Conservation (phyloP, 2,113 vertebrate genomes). For the Diphyllodes magnificus region DNA sequence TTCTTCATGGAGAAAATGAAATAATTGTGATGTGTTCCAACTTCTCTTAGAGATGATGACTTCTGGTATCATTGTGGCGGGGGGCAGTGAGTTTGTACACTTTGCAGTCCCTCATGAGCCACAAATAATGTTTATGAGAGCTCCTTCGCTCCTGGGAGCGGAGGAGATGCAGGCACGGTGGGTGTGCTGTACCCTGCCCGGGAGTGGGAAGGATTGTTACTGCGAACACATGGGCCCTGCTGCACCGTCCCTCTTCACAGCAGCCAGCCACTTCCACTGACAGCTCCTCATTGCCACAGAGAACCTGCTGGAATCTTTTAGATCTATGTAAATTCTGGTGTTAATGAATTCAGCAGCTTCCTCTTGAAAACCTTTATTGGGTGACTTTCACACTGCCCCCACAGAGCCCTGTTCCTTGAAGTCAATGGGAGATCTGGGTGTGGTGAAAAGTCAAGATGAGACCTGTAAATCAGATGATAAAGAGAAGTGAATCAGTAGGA, state of each 20-base stretch:
- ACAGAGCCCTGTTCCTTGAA: slow-evolving; percentile 52
- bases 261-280: not conserved
- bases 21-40: not conserved
- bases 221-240: rapidly evolving
- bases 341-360: slow-evolving; percentile 14
- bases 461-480: slow-evolving; percentile 27
- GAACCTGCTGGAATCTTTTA: not conserved
- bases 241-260: not conserved
- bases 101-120: not conserved
- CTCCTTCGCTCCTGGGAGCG: not conserved
- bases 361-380: slow-evolving; percentile 6
- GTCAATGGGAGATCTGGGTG: slow-evolving; percentile 29
- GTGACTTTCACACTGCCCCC: slow-evolving; percentile 33
- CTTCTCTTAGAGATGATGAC: not conserved
- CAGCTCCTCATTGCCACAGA: not conserved
- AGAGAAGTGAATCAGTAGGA: slow-evolving; percentile 49
- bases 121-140: not conserved
- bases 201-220: not conserved
- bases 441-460: slow-evolving; percentile 48
- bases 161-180: not conserved
- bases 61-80: not conserved
- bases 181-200: not conserved
- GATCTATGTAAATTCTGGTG: not conserved
- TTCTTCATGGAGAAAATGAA: not conserved
- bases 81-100: not conserved